Base-by-base conservation (phyloP, 2,888 invertebrate species). In the Thecophora atra region DNA sequence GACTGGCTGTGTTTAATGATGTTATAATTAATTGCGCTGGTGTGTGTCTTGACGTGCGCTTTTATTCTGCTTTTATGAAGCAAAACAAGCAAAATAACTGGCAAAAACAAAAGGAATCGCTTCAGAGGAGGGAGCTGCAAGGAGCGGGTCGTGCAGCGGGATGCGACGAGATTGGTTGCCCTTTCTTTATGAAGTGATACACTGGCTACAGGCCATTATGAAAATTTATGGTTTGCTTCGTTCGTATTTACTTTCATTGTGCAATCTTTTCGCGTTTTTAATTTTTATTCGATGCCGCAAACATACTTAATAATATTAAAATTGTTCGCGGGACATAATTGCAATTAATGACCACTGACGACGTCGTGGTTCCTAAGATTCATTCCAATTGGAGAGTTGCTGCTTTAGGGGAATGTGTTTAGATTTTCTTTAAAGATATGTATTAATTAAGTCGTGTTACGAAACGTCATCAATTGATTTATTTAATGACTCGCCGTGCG, bases 1-100 rank as follows among this genome's bases (percentile, higher is more conserved):
- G 62, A 44, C 67, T 24, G 60, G 28, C 58, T 58, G 54, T 76
- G 78, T 81, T 82, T 83, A 83, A 83, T 84, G 82, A 82, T 82
- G 79, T 81, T 79, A 80, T 83, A 83, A 84, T 83, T 83, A 83
- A 84, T 83, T 84, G 83, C 82, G 70, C 78, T 78, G 77, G 77
- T 79, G 78, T 79, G 78, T 77, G 78, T 79, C 81, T 80, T 82
- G 83, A 80, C 82, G 78, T 74, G 75, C 71, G 74, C 37, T 37
- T 37, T 37, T 37, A 37, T 37, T 37, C 11, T 11, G 37, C 37
- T 37, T 37, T 21, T 63, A 63, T 24, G 26, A 3, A 52, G 24
- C 51, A 52, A 30, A 3, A 26, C 21, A 65, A n/a, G 26, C 19
- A 26, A 66, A 51, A 19, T n/a, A 47, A 5, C 6, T 2, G 17